Conservation (phyloP, 1,140 invertebrate genomes). For the Psix sp. region DNA sequence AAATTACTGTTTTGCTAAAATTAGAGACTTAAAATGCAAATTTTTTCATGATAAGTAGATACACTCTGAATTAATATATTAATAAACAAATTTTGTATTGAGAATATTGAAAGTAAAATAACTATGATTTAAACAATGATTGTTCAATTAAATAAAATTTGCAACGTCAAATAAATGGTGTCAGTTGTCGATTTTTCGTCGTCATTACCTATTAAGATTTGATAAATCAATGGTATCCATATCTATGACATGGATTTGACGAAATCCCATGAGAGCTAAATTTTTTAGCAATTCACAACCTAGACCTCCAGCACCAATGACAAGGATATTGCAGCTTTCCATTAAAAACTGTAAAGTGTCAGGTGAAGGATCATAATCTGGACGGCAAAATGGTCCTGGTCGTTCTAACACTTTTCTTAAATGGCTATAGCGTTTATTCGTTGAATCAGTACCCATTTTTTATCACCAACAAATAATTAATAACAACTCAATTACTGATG, state of each 20-base stretch:
- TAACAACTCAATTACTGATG: no score
- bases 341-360: slow-evolving; percentile 91
- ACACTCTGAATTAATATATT: no score
- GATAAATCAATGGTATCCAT: slow-evolving; percentile 99
- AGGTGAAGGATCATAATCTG: slow-evolving; percentile 91
- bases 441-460: slow-evolving; percentile 68
- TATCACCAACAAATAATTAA: no score
- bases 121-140: no score
- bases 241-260: slow-evolving; percentile 95
- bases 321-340: slow-evolving; percentile 89
- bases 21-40: no score
- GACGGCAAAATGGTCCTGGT: slow-evolving; percentile 94
- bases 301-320: slow-evolving; percentile 97
- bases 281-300: slow-evolving; percentile 98
- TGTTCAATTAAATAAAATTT: no score
- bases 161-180: background rate
- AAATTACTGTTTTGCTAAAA: no score
- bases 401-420: slow-evolving; percentile 92
- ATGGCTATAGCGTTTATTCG: slow-evolving; percentile 84
- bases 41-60: no score
- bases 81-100: background rate
- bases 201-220: slow-evolving; percentile 89
- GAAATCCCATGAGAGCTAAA: slow-evolving; percentile 95
- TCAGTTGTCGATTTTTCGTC: no score
- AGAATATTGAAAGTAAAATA: no score